These are phyloP conservation scores for Sebastes ruberrimus DNA, from an alignment of 2,797 vertebrate genomes.

Conservation along the genomic window DNA sequence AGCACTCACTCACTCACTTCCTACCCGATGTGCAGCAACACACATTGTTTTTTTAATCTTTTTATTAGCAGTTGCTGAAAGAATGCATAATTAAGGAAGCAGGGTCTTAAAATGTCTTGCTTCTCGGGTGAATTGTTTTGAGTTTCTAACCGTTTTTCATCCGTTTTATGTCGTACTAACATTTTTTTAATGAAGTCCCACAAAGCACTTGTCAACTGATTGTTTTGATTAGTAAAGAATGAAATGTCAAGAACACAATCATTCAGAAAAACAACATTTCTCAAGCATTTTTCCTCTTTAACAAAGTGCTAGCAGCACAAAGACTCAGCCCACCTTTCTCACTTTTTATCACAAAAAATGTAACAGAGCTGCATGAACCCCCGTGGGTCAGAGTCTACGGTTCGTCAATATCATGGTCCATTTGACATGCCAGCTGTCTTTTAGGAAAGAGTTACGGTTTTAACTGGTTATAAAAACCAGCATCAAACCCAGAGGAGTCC, in stretches of 20 bases:
- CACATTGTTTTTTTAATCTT: conserved; percentile 64
- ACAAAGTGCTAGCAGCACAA: neutral
- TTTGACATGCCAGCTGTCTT: conserved; percentile 57
- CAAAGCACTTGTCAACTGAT: neutral
- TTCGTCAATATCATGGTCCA: conserved; percentile 30
- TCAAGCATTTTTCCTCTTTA: neutral
- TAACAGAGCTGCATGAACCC: conserved; percentile 4
- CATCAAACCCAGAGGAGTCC: conserved; percentile 49
- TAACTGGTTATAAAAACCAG: conserved; percentile 40
- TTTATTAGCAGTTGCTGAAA: conserved; percentile 70
- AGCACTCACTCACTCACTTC: conserved; percentile 67
- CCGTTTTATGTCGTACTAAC: neutral
- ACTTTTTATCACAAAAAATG: conserved; percentile 6
- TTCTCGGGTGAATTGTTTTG: conserved; percentile 9
- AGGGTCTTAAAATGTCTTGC: conserved; percentile 23
- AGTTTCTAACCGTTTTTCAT: conserved; percentile 4
- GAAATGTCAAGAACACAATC: neutral
- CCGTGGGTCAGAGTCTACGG: neutral
- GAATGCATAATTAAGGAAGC: conserved; percentile 52
- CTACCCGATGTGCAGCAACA: conserved; percentile 41
- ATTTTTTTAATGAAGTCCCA: neutral
- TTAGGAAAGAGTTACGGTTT: conserved; percentile 48
- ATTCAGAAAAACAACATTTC: conserved; percentile 24
- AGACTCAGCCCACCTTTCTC: neutral
- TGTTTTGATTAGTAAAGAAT: conserved; percentile 4